Evolutionary conservation across 1,140 invertebrate genomes (phyloP).

Genomic region (Probaryconus sp.): DNA sequence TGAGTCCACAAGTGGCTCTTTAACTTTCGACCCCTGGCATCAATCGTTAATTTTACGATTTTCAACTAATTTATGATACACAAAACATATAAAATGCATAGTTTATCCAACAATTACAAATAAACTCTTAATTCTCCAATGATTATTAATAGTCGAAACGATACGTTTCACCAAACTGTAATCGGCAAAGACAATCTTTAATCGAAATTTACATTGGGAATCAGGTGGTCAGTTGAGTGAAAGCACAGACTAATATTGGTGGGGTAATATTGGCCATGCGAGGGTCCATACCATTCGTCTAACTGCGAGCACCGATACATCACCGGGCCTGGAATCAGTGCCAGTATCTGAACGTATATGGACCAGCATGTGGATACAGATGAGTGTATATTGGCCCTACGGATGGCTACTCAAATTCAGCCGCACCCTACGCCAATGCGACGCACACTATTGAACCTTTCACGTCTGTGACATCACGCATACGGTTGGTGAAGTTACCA

Average conservation of each 20-base stretch:
- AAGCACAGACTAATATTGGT: constrained; percentile 67
- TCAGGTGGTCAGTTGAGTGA: constrained; percentile 27
- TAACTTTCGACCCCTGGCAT: constrained; percentile 78
- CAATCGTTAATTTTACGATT: constrained; percentile 77
- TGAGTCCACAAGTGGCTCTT: constrained; percentile 79
- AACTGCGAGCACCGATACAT: constrained; percentile 76
- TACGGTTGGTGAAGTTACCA: constrained; percentile 36
- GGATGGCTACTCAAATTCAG: constrained; percentile 71
- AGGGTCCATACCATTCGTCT: constrained; percentile 75
- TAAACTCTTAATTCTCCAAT: too few relatives aligned
- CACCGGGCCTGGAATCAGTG: constrained; percentile 72
- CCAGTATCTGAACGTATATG: constrained; percentile 65
- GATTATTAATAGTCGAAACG: not conserved
- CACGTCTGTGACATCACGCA: constrained; percentile 24
- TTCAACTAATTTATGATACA: constrained; percentile 44
- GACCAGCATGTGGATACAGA: constrained; percentile 61
- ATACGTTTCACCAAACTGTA: not conserved
- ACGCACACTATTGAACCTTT: constrained; percentile 23
- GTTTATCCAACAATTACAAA: not conserved
- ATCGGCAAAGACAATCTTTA: constrained; percentile 14
- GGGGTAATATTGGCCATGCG: constrained; percentile 73
- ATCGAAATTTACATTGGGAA: constrained; percentile 18
- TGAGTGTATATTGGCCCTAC: constrained; percentile 71
- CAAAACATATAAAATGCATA: too few relatives aligned
- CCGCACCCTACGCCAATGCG: constrained; percentile 68